Evolutionary conservation across 2,888 invertebrate genomes (phyloP).

Genomic region (Yponomeuta cagnagella): DNA sequence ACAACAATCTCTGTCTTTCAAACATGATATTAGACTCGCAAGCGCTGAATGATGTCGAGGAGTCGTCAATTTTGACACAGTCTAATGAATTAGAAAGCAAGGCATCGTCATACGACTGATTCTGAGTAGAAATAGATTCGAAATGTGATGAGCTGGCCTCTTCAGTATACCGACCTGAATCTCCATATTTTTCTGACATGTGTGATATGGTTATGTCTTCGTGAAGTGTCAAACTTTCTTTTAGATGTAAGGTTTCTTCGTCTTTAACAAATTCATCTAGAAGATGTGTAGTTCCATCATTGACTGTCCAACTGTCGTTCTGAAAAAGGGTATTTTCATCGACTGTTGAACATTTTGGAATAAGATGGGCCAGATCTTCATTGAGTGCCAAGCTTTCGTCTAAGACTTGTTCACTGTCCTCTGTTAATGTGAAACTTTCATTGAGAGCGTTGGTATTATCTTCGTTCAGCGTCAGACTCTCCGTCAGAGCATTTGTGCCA

Average conservation of each 20-base stretch:
- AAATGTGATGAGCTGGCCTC: constrained; percentile 57
- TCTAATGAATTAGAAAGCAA: constrained; percentile 58
- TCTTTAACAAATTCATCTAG: background rate
- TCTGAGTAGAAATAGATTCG: constrained; percentile 32
- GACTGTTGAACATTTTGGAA: background rate
- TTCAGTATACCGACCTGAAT: constrained; percentile 64
- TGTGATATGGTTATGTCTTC: constrained; percentile 30
- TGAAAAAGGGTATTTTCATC: background rate
- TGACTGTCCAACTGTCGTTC: background rate
- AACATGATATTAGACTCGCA: background rate
- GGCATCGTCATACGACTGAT: constrained; percentile 47
- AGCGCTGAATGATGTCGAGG: constrained; percentile 24
- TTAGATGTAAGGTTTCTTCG: background rate
- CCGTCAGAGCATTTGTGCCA: background rate
- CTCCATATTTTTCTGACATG: constrained; percentile 50
- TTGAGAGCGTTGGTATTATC: background rate
- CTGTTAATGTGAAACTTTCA: background rate
- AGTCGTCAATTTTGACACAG: constrained; percentile 44
- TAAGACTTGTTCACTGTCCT: background rate
- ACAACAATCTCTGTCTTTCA: constrained; percentile 31
- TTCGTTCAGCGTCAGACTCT: background rate
- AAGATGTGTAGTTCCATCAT: background rate
- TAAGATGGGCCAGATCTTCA: background rate
- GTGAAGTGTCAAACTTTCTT: background rate
- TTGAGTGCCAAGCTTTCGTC: background rate